These are phyloP conservation scores for Pogonocichla stellata DNA, from an alignment of 2,113 vertebrate genomes.

Conservation along the genomic window DNA sequence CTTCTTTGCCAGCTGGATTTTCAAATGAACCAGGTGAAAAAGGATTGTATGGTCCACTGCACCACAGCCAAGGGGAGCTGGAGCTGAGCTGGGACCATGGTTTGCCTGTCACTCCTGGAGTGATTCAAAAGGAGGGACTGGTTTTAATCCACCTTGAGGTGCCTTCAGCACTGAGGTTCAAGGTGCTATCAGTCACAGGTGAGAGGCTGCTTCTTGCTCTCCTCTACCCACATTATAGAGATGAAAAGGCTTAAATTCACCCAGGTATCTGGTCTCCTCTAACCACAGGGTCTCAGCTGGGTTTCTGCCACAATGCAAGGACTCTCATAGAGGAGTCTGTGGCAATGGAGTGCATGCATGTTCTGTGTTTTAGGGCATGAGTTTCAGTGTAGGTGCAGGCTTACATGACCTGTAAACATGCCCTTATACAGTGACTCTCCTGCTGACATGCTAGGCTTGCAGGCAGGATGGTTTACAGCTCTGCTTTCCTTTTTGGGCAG, in stretches of 20 bases:
- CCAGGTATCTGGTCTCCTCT: background rate
- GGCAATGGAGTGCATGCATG: background rate
- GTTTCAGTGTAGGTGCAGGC: background rate
- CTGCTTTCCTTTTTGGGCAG: conserved; percentile 59
- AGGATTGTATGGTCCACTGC: background rate
- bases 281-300: background rate
- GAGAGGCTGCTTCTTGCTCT: background rate
- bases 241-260: background rate
- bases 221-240: background rate
- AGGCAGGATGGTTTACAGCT: conserved; percentile 27
- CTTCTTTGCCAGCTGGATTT: background rate
- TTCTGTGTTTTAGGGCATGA: background rate
- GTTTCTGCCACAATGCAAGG: background rate
- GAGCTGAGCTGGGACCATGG: background rate
- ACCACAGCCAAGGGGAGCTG: background rate
- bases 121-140: background rate
- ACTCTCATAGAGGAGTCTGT: rapidly evolving
- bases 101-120: background rate
- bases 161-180: background rate
- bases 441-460: background rate
- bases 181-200: background rate
- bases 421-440: conserved; percentile 41
- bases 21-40: background rate
- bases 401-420: conserved; percentile 47
- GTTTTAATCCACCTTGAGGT: background rate